Base-by-base conservation (phyloP, 2,888 invertebrate species). In the Lymantria monacha region DNA sequence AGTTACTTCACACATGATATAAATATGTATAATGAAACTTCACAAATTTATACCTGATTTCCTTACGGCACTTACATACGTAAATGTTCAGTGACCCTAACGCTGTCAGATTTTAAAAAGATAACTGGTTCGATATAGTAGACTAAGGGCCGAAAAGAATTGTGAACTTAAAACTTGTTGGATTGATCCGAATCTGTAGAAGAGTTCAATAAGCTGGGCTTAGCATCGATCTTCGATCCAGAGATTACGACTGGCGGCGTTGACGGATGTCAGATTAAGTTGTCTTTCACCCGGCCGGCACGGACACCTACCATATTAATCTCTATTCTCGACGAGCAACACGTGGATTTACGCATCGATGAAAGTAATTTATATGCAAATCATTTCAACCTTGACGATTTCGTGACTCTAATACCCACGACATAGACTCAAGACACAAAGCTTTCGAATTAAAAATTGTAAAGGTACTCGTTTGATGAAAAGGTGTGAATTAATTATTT, bases 291-390 rank as follows among this genome's bases (percentile, higher is more conserved):
- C 78, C 76, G 76, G 73, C 73, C 78, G 70, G 70, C 76, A 74
- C 76, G 77, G 81, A 83, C 85, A 87, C 86, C 87, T 81, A 83
- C 85, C 81, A 81, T 79, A 83, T 85, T 91, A 91, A 90, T 90
- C 90, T 88, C 82, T 84, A 83, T 85, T 81, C 86, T 83, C 81
- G 76, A 74, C 70, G 77, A 86, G 86, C 87, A 88, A 89, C 90
- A 89, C 87, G 87, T 89, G 88, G 87, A 85, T 87, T 86, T 84
- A 87, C 83, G 78, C 85, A 84, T 83, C 79, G 82, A 82, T 81
- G 82, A 87, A 88, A 87, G 81, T 90, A 81, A 91, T 91, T 90
- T 91, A 90, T 87, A 91, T 91, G 90, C 85, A 86, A 91, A 91
- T 91, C 83, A 83, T 83, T 85, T 81, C 75, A 79, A 83, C 81